A percentile compares a stretch with the other conserved stretches of the same genome.
Conservation (phyloP, 2,113 vertebrate genomes). For the Lathamus discolor region DNA sequence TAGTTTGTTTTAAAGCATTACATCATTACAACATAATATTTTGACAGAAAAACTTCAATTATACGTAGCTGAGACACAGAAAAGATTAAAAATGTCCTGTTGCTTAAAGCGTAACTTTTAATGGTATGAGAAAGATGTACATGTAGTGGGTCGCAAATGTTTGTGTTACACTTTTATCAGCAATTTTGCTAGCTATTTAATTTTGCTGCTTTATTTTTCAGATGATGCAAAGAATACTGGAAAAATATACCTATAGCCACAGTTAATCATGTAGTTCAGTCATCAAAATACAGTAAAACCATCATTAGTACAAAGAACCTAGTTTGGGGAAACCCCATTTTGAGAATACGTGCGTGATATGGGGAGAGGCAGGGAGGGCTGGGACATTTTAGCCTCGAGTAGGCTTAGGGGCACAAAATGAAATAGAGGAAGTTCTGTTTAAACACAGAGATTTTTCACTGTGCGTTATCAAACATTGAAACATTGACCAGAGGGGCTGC, state of each 20-base stretch:
- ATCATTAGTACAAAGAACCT: not conserved
- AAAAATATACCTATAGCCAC: not conserved
- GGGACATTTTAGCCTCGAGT: not conserved
- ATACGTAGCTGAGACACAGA: not conserved
- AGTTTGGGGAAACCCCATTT: not conserved
- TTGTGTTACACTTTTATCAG: not conserved
- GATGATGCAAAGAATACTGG: not conserved
- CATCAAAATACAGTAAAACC: not conserved
- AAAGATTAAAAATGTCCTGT: not conserved
- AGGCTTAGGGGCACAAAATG: not conserved
- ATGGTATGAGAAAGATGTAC: not conserved
- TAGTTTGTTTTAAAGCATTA: not conserved
- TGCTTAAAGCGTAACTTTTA: not conserved
- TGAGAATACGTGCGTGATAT: accelerated
- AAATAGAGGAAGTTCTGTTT: not conserved
- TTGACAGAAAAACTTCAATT: not conserved
- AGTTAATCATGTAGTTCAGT: not conserved
- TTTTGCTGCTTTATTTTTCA: not conserved
- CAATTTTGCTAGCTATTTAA: not conserved
- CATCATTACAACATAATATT: not conserved
- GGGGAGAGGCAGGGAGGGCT: not conserved
- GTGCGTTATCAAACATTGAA: not conserved
- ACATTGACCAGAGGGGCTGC: not conserved
- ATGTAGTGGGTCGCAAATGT: not conserved
- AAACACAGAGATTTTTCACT: not conserved